Evolutionary conservation across 2,113 vertebrate genomes (phyloP).

Genomic region (Columbina picui): DNA sequence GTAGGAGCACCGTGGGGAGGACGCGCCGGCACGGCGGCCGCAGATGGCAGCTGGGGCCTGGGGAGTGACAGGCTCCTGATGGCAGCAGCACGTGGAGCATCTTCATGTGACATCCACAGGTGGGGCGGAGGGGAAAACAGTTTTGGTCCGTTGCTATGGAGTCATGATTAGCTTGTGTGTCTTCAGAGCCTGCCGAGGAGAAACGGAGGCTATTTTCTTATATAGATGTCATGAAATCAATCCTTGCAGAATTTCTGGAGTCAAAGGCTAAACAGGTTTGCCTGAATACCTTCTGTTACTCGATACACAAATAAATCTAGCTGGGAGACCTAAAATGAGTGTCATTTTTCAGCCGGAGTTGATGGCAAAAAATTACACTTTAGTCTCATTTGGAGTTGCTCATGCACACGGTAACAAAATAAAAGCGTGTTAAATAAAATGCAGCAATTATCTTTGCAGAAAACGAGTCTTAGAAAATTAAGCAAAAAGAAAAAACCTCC

Average conservation of each 20-base stretch:
- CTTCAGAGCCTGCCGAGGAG: constrained; percentile 68
- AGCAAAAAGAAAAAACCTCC: background rate
- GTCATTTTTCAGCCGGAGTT: constrained; percentile 51
- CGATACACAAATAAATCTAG: constrained; percentile 28
- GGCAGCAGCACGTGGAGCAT: constrained; percentile 69
- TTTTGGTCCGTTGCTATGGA: constrained; percentile 68
- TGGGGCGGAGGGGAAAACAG: constrained; percentile 67
- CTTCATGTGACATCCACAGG: constrained; percentile 73
- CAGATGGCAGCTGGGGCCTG: constrained; percentile 42
- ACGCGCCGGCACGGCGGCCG: background rate
- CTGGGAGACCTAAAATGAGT: constrained; percentile 28
- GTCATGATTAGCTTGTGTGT: constrained; percentile 37
- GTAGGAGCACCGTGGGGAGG: no score
- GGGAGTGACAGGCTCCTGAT: constrained; percentile 65
- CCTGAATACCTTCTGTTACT: constrained; percentile 54
- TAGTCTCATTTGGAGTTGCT: constrained; percentile 47
- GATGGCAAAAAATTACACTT: constrained; percentile 25
- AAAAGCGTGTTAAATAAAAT: background rate
- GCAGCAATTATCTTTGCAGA: background rate
- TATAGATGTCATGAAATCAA: constrained; percentile 71
- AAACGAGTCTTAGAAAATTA: constrained; percentile 27
- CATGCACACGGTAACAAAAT: background rate
- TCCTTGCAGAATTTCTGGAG: constrained; percentile 63
- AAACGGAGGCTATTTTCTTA: constrained; percentile 70
- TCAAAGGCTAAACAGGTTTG: constrained; percentile 73